Conservation (phyloP, 2,888 invertebrate species). For the Hemicrepidius hirtus region DNA sequence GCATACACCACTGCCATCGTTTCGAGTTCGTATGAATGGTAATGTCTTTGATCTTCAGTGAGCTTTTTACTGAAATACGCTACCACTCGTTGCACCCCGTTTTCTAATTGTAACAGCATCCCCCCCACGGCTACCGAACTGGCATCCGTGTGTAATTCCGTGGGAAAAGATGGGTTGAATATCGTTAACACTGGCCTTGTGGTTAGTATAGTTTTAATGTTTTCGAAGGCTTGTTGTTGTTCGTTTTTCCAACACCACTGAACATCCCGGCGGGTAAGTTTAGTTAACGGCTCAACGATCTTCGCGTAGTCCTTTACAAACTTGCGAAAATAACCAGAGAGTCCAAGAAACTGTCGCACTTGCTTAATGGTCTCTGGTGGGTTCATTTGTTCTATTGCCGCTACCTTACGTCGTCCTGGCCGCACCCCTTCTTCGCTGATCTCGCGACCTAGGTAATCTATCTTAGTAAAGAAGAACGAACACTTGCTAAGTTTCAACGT, state of each 20-base stretch:
- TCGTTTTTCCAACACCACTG: slow-evolving; percentile 41
- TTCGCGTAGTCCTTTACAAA: slow-evolving; percentile 50
- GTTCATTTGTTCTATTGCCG: slow-evolving; percentile 38
- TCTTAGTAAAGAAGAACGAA: slow-evolving; percentile 44
- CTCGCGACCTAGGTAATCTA: slow-evolving; percentile 55
- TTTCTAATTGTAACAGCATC: too few species aligned
- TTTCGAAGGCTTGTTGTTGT: not conserved
- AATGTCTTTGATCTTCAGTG: too few species aligned
- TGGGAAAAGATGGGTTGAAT: not conserved
- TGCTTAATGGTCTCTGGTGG: slow-evolving; percentile 47
- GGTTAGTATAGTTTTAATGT: not conserved
- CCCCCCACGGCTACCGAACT: not conserved
- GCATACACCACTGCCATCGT: too few species aligned
- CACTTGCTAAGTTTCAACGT: slow-evolving; percentile 57
- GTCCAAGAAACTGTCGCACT: slow-evolving; percentile 43
- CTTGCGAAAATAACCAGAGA: slow-evolving; percentile 48
- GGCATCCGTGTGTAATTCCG: slow-evolving; percentile 7
- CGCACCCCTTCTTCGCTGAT: slow-evolving; percentile 39
- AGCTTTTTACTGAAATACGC: too few species aligned
- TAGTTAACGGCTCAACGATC: slow-evolving; percentile 43
- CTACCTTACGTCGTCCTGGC: slow-evolving; percentile 38
- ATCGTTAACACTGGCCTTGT: not conserved
- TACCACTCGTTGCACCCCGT: too few species aligned
- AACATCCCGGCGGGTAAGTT: slow-evolving; percentile 43
- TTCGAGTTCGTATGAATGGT: too few species aligned